Evolutionary conservation across 2,888 invertebrate genomes (phyloP), one percentile per base, ranked within the genome.

Genomic region (Callyntrura guangdongensis): DNA sequence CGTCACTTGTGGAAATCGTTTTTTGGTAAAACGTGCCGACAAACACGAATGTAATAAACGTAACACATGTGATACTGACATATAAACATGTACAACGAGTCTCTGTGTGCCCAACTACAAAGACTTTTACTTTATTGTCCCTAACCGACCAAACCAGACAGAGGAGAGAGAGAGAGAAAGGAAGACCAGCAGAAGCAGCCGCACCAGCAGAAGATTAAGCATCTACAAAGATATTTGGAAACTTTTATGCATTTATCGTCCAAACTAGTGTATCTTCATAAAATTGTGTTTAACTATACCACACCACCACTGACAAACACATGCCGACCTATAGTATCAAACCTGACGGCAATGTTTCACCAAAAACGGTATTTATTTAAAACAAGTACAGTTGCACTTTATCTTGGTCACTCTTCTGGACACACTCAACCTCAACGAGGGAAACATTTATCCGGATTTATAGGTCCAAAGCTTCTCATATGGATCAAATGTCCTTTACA

Each of bases 381-480:
- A 82, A 59, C 45, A 86, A 86, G 64, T 85, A 64, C 74, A 77
- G 64, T 61, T 69, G 81, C 82, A 88, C 61, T 88, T 88, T 67
- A 88, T 88, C 87, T 88, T 88, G 87, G 81, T 88, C 87, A 88
- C 49, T 81, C 67, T 67, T 69, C 36, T 88, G 87, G 87, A 88
- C 89, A 49, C 53, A 81, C 81, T 89, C 83, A 83, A 83, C 83
- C 83, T 82, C 88, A 87, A 87, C 89, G 47, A 72, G 89, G 89
- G 82, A 83, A 83, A 89, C 89, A 83, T 83, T 89, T 83, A 89
- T 89, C 89, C 83, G 83, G 89, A 89, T 89, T 89, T 89, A 83
- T 89, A 89, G 69, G 83, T 22, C 74, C 79, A 89, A 88, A 87
- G 81, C 81, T 81, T 82, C 89, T 83, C 74, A 89, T 74, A 85